Evolutionary conservation across 2,113 vertebrate genomes (phyloP).

Genomic region (Campylomormyrus tamandua): DNA sequence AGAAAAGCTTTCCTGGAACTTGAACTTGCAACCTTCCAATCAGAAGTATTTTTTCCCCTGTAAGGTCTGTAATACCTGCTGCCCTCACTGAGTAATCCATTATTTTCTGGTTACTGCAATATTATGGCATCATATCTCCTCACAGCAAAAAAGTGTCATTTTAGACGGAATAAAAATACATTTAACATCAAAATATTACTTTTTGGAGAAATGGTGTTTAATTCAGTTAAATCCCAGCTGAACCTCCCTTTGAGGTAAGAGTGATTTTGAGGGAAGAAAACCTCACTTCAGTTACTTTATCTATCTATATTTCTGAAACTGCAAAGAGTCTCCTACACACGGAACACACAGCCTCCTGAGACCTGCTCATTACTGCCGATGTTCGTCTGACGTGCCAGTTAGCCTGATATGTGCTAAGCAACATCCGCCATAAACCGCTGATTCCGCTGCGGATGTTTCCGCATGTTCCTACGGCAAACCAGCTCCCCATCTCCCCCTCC

Average conservation of each 20-base stretch:
- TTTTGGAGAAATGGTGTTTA: not conserved
- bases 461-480: not conserved
- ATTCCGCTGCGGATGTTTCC: not conserved
- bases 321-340: not conserved
- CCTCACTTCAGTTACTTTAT: not conserved
- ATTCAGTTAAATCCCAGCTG: not conserved
- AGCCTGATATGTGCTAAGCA: not conserved
- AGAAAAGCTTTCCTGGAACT: not conserved
- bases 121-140: not conserved
- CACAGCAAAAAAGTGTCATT: not conserved
- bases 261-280: not conserved
- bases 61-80: not conserved
- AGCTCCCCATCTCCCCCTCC: not conserved
- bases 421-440: not conserved
- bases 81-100: not conserved
- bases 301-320: not conserved
- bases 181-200: not conserved
- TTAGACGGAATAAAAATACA: not conserved
- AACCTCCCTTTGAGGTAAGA: not conserved
- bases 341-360: not conserved
- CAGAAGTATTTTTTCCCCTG: not conserved
- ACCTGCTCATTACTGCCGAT: not conserved
- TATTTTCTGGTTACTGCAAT: not conserved
- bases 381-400: not conserved
- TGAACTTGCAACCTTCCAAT: not conserved